Evolutionary conservation across 2,113 vertebrate genomes (phyloP), one percentile per base, ranked within the genome.

Genomic region (Cochlearius cochlearius): DNA sequence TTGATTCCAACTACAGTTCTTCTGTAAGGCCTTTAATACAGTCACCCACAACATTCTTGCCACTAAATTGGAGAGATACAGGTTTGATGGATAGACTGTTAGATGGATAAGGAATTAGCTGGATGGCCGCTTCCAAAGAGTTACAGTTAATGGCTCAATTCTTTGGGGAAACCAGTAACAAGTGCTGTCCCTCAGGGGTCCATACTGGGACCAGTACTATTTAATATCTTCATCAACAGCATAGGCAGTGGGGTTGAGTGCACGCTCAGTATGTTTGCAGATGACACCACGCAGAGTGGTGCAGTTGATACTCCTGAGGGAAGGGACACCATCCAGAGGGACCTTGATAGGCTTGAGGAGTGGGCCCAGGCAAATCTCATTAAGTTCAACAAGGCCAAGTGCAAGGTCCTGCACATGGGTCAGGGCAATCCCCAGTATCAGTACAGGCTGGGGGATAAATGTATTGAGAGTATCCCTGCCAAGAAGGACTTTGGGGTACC

Each of bases 151-250:
- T 7, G 26, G 41, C 41, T 62, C 41, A 84, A 4, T 29, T 84
- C 34, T 10, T 8, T 36, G 29, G 21, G 38, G 43, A 53, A 88
- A 34, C 4, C 26, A 73, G 32, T 19, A 49, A 86, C 0, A 0
- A 39, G 32, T 3, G 17, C 25, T 29, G 12, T 45, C 7, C 29
- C 30, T 52, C 38, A 17, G 21, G 34, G 56, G 34, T 59, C 21
- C 34, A 59, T 59, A n/a, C 58, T 25, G 58, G 58, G 34, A n/a
- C 34, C 58, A 23, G 15, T 36, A 23, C 22, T 36, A 36, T 59
- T n/a, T 59, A 59, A 9, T 15, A 36, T 59, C 58, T 36, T 59
- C 34, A 59, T 36, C 58, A 59, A 23, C 23, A 34, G 34, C 21
- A 59, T 23, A 23, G 34, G n/a, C 34, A 59, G 58, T 2, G 13